Base-by-base conservation (phyloP, 30 jellyfish, hydroid and myxozoan genomes). In the Cassiopea andromeda region DNA sequence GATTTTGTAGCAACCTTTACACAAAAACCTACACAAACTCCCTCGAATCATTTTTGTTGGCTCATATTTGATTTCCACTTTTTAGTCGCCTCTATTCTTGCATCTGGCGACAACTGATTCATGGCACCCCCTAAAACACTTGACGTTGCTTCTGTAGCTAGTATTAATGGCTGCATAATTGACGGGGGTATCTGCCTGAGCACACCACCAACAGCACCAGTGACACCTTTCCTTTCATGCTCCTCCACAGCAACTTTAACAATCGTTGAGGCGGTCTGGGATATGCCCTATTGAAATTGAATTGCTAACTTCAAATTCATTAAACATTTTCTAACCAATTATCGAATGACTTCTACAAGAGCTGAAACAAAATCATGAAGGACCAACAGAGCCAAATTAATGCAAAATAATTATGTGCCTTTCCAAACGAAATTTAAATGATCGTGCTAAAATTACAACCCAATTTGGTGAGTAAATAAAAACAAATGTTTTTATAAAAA, bases 201-300 rank as follows among this genome's bases (percentile, higher is more conserved):
- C 60, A 96, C 99, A 16, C 99, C 99, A 77, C 99, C 99, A 50
- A 96, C 99, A 54, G 99, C 99, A 1, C 99, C 99, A 7, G 99
- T 87, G 88, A 92, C 91, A 69, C 99, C 99, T 82, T 92, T 92
- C 88, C 85, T 92, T 66, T 96, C 98, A 84, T 96, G 99, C 93
- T 96, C 99, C 77, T 96, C 99, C 69, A 97, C 90, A 46, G 99
- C 99, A 16, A 92, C 99, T 48, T 88, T 97, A 7, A 92, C 97
- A 50, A 96, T 87, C 48, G 97, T 86, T 0, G 91, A 77, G 7
- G 99, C 98, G 8, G 99, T 92, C 8, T 92, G 93, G 16, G 99
- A 87, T 47, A 96, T 69, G 0, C 99, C 99, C 99, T 96, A 81
- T 50, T 50, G 64, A 9, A 50, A 50, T n/a, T n/a, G n/a, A n/a